These are phyloP conservation scores for Lathamus discolor DNA, from an alignment of 2,113 vertebrate species.

Conservation along the genomic window DNA sequence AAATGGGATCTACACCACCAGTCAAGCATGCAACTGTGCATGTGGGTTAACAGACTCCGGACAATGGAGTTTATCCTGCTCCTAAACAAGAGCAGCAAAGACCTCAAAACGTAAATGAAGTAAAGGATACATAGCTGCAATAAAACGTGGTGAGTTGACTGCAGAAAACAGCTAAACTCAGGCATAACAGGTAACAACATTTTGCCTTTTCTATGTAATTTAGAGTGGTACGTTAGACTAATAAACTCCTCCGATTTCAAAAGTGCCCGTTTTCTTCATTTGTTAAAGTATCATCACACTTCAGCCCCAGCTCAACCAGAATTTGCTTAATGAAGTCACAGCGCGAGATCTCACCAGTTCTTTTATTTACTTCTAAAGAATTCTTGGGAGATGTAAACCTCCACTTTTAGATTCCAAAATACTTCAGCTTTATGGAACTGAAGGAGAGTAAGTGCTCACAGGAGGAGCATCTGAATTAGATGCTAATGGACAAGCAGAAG, in stretches of 20 bases:
- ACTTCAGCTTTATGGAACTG: neutral
- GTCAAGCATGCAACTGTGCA: fast-evolving
- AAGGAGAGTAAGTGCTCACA: neutral
- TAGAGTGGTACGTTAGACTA: neutral
- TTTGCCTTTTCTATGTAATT: neutral
- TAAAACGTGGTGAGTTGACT: neutral
- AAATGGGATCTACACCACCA: neutral
- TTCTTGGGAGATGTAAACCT: neutral
- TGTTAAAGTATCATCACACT: neutral
- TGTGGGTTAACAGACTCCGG: neutral
- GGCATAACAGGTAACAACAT: neutral
- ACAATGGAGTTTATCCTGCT: neutral
- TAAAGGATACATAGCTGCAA: neutral
- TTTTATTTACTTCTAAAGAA: neutral
- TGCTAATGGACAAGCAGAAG: neutral
- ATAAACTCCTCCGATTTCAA: neutral
- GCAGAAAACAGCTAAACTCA: neutral
- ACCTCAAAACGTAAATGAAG: neutral
- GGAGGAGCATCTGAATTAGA: neutral
- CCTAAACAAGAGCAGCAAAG: neutral
- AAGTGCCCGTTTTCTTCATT: neutral
- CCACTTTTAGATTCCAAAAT: neutral
- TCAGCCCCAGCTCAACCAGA: neutral
- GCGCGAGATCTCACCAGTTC: neutral
- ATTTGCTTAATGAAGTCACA: neutral